A percentile compares a stretch with the other conserved stretches of the same genome.
phyloP scores from a whole-genome alignment of 92 coral and sea anemone genomes.

The Paragorgia papillata region DNA sequence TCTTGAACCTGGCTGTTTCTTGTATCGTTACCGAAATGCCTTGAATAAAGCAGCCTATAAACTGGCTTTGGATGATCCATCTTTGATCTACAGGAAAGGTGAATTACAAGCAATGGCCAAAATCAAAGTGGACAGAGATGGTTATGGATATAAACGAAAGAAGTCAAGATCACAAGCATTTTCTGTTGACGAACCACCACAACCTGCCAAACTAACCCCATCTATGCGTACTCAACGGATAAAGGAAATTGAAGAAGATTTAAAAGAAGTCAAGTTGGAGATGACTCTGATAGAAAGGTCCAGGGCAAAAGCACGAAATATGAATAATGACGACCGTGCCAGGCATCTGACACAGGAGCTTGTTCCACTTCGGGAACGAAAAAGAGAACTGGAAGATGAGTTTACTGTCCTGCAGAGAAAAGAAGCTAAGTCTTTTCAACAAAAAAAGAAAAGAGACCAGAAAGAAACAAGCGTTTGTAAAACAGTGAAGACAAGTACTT shows the following conservation, averaged over 20 bases:
- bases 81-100: conserved; percentile 43
- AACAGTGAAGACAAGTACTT: background rate
- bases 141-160: conserved; percentile 56
- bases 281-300: conserved; percentile 33
- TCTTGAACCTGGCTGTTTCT: conserved; percentile 55
- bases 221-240: too few species aligned
- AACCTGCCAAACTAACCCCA: too few species aligned
- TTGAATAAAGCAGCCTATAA: conserved; percentile 62
- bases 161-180: conserved; percentile 55
- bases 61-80: conserved; percentile 53
- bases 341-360: conserved; percentile 56
- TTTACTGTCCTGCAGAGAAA: conserved; percentile 45
- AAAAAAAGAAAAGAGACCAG: conserved; percentile 42
- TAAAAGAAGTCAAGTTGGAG: too few species aligned
- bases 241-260: conserved; percentile 54
- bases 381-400: conserved; percentile 49
- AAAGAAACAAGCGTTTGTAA: conserved; percentile 22
- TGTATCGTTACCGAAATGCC: conserved; percentile 52
- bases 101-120: conserved; percentile 57
- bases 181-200: conserved; percentile 30
- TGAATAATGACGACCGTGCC: conserved; percentile 52
- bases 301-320: conserved; percentile 51
- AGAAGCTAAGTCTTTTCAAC: conserved; percentile 55
- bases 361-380: conserved; percentile 46
- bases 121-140: conserved; percentile 49